phyloP scores from a whole-genome alignment of 2,888 invertebrate species.

The Malthinus flaveolus region DNA sequence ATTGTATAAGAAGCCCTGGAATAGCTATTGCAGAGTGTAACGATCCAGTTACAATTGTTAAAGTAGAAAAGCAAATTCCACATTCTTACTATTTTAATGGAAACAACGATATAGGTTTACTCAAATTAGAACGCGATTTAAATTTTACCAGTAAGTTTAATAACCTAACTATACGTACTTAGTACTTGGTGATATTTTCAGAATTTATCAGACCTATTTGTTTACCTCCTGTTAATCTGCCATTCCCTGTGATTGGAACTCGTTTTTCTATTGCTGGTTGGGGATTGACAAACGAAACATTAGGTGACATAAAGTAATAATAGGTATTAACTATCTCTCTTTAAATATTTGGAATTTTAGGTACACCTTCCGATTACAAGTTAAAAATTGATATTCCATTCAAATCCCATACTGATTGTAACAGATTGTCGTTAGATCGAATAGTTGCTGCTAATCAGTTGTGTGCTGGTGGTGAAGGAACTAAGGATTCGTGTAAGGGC shows the following conservation, averaged over 20 bases:
- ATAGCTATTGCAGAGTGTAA: conserved; percentile 46
- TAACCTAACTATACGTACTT: neutral
- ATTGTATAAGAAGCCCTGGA: conserved; percentile 48
- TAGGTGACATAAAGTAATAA: neutral
- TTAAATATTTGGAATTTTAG: conserved; percentile 15
- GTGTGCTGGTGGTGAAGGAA: conserved; percentile 69
- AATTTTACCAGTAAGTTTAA: conserved; percentile 52
- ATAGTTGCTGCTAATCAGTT: conserved; percentile 52
- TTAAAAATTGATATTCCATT: conserved; percentile 54
- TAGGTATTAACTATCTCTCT: neutral
- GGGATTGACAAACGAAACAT: conserved; percentile 8
- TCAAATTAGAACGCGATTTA: conserved; percentile 55
- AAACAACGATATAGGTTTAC: conserved; percentile 53
- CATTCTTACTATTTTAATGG: conserved; percentile 47
- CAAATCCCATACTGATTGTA: conserved; percentile 40
- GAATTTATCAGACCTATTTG: conserved; percentile 16
- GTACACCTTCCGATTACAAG: conserved; percentile 26
- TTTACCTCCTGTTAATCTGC: neutral
- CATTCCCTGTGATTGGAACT: neutral
- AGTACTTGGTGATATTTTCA: neutral
- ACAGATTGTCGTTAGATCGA: neutral
- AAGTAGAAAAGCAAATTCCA: conserved; percentile 48
- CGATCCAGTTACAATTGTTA: conserved; percentile 44
- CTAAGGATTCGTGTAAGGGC: conserved; percentile 70
- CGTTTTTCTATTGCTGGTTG: conserved; percentile 3